Evolutionary conservation across 2,888 invertebrate species (phyloP), one percentile per base, ranked within the genome.

Genomic region (Amaurobius ferox): DNA sequence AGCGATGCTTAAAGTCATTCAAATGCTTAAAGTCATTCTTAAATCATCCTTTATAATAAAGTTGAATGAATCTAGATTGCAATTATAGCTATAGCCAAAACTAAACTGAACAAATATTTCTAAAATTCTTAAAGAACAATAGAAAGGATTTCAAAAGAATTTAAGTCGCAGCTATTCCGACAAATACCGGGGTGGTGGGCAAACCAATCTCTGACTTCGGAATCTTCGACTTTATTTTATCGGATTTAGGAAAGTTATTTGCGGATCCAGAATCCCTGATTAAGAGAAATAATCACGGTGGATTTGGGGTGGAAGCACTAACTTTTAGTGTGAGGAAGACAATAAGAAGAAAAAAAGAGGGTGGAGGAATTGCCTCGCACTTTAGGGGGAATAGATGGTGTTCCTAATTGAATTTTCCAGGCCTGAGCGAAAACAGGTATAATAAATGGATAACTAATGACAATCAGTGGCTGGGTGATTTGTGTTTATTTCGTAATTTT

Each of bases 331-430:
- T 29, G 80, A 70, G 72, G 48, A 64, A 64, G 48, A 19, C 30
- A 48, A 35, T 66, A 44, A 44, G 35, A 66, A 32, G 28, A 28
- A 44, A 77, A 35, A 40, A 74, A 74, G 35, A 61, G n/a, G 23
- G 29, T 7, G 35, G 13, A 67, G 29, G 44, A 35, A 71, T 13
- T 19, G 71, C 55, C 66, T 68, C 67, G 80, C 66, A 71, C 68
- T 72, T 77, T 64, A 19, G 78, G 61, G 28, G 28, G 78, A 73
- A 79, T 72, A 72, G 78, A 79, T 77, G 67, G 77, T 73, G 78
- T 78, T 85, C 78, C 73, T 85, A 79, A 85, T 85, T 85, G 73
- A 79, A 85, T 85, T 73, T 74, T 30, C 70, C 11, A 29, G 28
- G 40, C 44, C 68, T 76, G 11, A 9, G 44, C 11, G 6, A 16